These are phyloP conservation scores for Chaetura pelagica DNA, from an alignment of 2,113 vertebrate genomes.

Conservation along the genomic window DNA sequence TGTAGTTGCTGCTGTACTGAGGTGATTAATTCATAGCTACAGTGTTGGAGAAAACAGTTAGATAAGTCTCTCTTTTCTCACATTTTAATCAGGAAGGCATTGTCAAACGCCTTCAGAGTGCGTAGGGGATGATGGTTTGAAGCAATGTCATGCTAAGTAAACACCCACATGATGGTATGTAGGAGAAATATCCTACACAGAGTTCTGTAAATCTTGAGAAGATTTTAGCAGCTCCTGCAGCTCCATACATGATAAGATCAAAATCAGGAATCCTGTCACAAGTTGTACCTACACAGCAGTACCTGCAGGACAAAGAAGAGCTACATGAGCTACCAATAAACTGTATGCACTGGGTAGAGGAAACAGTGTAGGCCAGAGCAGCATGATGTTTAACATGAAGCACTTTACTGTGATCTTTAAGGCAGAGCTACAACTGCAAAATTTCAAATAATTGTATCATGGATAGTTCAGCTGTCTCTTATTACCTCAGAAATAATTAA, in stretches of 20 bases:
- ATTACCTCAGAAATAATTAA: not conserved
- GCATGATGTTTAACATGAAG: not conserved
- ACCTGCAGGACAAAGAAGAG: not conserved
- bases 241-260: not conserved
- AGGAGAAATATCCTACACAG: constrained; percentile 22
- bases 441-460: not conserved
- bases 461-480: not conserved
- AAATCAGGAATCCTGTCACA: not conserved
- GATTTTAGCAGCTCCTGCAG: not conserved
- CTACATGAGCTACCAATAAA: not conserved
- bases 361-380: not conserved
- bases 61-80: not conserved
- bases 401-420: not conserved
- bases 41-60: not conserved
- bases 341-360: accelerated
- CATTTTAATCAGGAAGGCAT: constrained; percentile 6
- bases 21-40: not conserved
- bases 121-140: constrained; percentile 37
- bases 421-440: not conserved
- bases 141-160: constrained; percentile 55
- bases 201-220: not conserved
- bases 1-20: not conserved
- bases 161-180: constrained; percentile 31
- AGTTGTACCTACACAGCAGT: not conserved
- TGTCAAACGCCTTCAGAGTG: constrained; percentile 56